phyloP scores from a whole-genome alignment of 2,113 vertebrate genomes.

The Oceanodroma tethys region DNA sequence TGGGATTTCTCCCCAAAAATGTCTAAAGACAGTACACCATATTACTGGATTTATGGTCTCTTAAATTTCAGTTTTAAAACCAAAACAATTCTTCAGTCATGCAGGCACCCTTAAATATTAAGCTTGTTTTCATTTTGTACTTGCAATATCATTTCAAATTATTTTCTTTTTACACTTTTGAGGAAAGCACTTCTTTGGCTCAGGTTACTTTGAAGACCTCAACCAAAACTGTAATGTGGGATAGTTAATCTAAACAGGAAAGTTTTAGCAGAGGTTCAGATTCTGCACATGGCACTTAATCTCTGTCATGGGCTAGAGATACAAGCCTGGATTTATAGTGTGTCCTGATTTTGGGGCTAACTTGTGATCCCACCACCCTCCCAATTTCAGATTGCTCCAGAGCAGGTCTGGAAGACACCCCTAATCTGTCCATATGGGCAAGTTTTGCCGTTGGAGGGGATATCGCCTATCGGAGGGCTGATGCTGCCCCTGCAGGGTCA shows the following conservation, averaged over 20 bases:
- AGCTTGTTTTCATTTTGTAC: not conserved
- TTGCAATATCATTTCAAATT: not conserved
- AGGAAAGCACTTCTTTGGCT: not conserved
- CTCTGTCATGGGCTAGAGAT: not conserved
- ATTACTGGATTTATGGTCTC: not conserved
- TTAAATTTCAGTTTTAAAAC: not conserved
- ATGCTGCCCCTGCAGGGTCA: not conserved
- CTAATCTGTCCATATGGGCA: accelerated
- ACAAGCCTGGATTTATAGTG: not conserved
- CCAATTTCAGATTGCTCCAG: not conserved
- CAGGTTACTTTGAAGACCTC: not conserved
- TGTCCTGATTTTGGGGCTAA: not conserved
- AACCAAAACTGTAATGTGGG: not conserved
- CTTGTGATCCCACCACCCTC: not conserved
- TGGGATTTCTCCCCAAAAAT: not conserved
- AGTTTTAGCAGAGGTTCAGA: not conserved
- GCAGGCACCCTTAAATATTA: not conserved
- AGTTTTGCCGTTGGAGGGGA: not conserved
- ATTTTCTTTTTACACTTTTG: not conserved
- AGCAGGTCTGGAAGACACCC: not conserved
- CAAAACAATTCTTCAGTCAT: not conserved
- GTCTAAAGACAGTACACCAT: not conserved
- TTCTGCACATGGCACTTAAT: not conserved
- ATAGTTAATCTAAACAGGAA: not conserved
- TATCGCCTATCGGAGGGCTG: not conserved